phyloP scores from a whole-genome alignment of 2,797 vertebrate genomes.

The Eurystomus glaucurus region DNA sequence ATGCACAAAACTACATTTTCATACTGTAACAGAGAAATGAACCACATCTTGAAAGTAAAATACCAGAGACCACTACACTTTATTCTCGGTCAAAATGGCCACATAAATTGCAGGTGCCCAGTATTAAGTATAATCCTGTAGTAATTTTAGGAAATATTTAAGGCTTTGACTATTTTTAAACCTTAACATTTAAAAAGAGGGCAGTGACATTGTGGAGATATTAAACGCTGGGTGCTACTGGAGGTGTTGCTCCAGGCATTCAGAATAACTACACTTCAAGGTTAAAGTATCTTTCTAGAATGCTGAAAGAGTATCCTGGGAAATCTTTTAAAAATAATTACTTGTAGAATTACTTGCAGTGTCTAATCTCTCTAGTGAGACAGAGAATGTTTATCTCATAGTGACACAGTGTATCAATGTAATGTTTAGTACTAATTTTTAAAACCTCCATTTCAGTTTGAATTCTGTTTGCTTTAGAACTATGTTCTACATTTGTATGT shows the following conservation, averaged over 20 bases:
- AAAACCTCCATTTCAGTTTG: background rate
- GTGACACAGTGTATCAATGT: background rate
- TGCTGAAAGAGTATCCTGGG: background rate
- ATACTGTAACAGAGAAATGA: background rate
- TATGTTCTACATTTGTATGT: background rate
- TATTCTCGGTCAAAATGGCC: background rate
- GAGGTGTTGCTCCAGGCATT: fast-evolving
- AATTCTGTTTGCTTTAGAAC: background rate
- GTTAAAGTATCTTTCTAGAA: background rate
- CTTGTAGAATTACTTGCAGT: background rate
- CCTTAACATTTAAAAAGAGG: fast-evolving
- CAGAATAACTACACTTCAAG: background rate
- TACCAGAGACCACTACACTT: background rate
- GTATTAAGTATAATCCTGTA: background rate
- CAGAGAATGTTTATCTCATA: background rate
- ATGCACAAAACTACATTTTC: background rate
- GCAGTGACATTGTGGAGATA: background rate
- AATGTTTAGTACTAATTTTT: background rate
- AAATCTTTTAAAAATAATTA: background rate
- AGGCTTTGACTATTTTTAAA: background rate
- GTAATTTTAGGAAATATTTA: background rate
- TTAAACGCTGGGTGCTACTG: background rate
- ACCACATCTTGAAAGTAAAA: background rate
- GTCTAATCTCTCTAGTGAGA: background rate
- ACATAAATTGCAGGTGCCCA: background rate